Percentiles rank a stretch among this genome's conserved stretches.
phyloP scores from a whole-genome alignment of 1,140 invertebrate genomes.

The Procambarus virginalis region DNA sequence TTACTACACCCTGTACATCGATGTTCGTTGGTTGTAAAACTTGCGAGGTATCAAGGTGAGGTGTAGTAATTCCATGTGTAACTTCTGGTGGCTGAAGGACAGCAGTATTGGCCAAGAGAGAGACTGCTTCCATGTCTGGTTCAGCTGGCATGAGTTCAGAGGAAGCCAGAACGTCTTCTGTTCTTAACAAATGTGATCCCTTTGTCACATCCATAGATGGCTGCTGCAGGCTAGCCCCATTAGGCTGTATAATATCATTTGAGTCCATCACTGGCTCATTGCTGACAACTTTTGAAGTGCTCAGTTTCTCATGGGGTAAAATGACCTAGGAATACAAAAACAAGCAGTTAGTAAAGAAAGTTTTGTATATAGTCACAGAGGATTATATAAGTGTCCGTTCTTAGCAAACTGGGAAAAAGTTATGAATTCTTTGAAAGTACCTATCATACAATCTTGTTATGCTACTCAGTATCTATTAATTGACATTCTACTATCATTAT shows the following conservation, averaged over 20 bases:
- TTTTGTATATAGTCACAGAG: not conserved
- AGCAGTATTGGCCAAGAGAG: slow-evolving; percentile 14
- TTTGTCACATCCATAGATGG: slow-evolving; percentile 20
- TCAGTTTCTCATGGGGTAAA: slow-evolving; percentile 28
- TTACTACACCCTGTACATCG: slow-evolving; percentile 5
- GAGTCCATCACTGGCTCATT: slow-evolving; percentile 8
- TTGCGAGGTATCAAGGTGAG: slow-evolving; percentile 4
- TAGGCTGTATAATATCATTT: not conserved
- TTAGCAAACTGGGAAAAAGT: not conserved
- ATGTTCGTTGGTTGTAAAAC: slow-evolving; percentile 45
- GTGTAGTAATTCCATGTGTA: slow-evolving; percentile 17
- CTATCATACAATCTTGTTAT: no score
- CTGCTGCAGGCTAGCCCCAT: not conserved
- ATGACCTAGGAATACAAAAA: slow-evolving; percentile 15
- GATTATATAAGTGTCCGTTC: not conserved
- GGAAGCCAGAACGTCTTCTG: slow-evolving; percentile 26
- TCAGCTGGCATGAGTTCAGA: slow-evolving; percentile 29
- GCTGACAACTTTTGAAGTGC: slow-evolving; percentile 8
- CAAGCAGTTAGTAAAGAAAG: not conserved
- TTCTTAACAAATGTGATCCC: slow-evolving; percentile 6
- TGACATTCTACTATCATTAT: no score
- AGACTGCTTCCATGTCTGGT: slow-evolving; percentile 34
- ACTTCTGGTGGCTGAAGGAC: slow-evolving; percentile 44
- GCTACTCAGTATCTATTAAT: no score
- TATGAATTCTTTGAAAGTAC: no score